Evolutionary conservation across 2,113 vertebrate genomes (phyloP), one percentile per base, ranked within the genome.

Genomic region (Gymnarchus niloticus): DNA sequence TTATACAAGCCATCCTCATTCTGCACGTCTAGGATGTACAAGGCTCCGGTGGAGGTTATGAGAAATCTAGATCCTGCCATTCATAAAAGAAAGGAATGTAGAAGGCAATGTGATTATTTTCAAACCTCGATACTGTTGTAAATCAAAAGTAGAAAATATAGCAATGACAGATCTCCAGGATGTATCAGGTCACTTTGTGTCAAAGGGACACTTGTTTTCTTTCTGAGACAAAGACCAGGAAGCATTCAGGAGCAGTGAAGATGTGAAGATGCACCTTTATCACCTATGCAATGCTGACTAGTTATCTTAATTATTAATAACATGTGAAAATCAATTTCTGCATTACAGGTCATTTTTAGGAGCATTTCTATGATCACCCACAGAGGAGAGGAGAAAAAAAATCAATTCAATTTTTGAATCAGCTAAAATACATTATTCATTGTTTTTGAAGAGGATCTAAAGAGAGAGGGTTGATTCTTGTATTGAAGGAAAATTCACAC

Each of bases 11-110:
- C 98, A 81, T 99, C 98, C 92, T 99, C 98, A 86, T 97, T 98
- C 95, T 99, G 97, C 93, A 98, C 97, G 86, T 99, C 98, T 96
- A 97, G 93, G 95, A 99, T 99, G 93, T 99, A 99, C 97, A 99
- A 98, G 96, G 97, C 98, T 97, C 98, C 98, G 85, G 96, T 97
- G 95, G 98, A 96, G 94, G 98, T 97, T 93, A 99, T 97, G 95
- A 97, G 95, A 97, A 98, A 98, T 97, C 98, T 97, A 96, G 96
- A 96, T 97, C 98, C 98, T 99, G 92, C 81, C 94, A 94, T 10
- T 17, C 37, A 93, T 83, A 94, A 1, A 86, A 90, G 37, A 82
- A 84, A 87, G 84, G 48, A 14, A 52, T 1, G n/a, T 17, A 82
- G 56, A 28, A 3, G 51, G 25, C 80, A 82, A 33, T 1, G 14